These are phyloP conservation scores for Camelus bactrianus DNA, from an alignment of 2,113 vertebrate genomes.

Conservation along the genomic window DNA sequence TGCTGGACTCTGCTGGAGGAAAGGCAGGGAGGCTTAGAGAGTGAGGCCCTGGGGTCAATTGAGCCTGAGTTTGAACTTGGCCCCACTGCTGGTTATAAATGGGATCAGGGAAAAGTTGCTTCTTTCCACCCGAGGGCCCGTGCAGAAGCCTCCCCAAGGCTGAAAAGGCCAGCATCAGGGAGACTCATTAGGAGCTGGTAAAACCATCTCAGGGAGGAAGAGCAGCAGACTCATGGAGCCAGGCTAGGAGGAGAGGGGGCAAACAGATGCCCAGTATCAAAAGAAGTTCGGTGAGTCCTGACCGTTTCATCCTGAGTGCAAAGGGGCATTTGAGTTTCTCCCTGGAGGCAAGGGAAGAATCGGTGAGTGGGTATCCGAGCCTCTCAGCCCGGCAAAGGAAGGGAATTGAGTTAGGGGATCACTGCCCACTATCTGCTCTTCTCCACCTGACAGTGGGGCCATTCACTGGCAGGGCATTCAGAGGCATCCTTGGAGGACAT, in stretches of 20 bases:
- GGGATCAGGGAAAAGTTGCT: background rate
- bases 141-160: too few species aligned
- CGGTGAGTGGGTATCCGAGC: background rate
- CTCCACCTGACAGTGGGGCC: background rate
- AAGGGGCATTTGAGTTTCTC: background rate
- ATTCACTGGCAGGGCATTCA: slow-evolving; percentile 9
- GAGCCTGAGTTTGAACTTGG: background rate
- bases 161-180: background rate
- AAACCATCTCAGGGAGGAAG: background rate
- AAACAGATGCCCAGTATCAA: background rate
- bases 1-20: background rate
- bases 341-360: background rate
- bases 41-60: background rate
- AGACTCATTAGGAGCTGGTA: fast-evolving
- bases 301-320: background rate
- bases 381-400: background rate
- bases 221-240: fast-evolving
- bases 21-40: background rate
- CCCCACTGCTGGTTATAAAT: background rate
- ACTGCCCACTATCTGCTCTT: background rate
- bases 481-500: background rate
- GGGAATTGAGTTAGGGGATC: background rate
- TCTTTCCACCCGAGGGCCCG: background rate
- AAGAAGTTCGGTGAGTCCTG: background rate
- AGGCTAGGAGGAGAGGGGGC: fast-evolving